Conservation (phyloP, 2,888 invertebrate genomes). For the Dioctria linearis region DNA sequence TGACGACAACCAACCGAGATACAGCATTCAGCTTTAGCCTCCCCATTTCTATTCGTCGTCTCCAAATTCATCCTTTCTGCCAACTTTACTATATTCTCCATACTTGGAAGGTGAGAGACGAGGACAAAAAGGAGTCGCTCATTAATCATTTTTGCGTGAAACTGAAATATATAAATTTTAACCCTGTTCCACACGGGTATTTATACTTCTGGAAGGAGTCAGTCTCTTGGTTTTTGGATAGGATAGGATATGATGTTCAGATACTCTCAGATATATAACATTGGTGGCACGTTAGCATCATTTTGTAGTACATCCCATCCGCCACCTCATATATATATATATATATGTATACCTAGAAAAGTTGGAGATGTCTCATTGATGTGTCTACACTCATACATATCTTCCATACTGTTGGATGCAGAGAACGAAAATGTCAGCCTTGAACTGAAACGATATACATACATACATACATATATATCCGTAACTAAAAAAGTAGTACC, state of each 20-base stretch:
- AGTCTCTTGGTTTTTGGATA: constrained; percentile 44
- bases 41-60: background rate
- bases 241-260: constrained; percentile 3
- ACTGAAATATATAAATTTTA: constrained; percentile 59
- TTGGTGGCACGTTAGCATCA: constrained; percentile 17
- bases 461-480: no score
- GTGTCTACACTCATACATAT: constrained; percentile 56
- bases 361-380: constrained; percentile 52
- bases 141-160: constrained; percentile 59
- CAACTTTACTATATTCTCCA: no score
- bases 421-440: constrained; percentile 55
- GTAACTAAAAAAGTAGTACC: background rate
- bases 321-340: background rate
- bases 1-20: constrained; percentile 44
- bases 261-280: constrained; percentile 15
- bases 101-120: constrained; percentile 34
- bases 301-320: background rate
- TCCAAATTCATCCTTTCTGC: no score
- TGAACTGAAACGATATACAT: background rate
- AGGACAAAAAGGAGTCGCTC: constrained; percentile 54
- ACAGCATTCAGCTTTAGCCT: background rate
- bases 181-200: constrained; percentile 55
- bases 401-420: constrained; percentile 25
- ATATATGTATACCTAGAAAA: constrained; percentile 13
- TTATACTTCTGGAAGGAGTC: constrained; percentile 54